These are phyloP conservation scores for Dipodomys stephensi DNA, from an alignment of 2,113 vertebrate species.

Conservation along the genomic window DNA sequence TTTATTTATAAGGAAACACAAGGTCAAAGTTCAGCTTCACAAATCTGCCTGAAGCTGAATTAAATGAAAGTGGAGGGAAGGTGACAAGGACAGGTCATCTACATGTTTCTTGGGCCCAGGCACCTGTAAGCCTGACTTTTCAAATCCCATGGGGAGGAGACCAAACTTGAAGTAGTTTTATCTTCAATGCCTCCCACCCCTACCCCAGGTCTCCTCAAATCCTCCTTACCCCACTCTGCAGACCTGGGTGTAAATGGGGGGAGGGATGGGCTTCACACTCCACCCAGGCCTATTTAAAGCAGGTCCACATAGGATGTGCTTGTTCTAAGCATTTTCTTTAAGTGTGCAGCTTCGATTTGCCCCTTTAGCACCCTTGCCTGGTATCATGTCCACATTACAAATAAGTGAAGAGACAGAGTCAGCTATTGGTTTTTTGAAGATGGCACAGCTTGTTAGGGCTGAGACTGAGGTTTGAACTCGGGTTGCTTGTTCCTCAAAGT, in stretches of 20 bases:
- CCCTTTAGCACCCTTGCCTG: neutral
- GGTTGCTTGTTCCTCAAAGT: neutral
- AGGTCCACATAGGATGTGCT: neutral
- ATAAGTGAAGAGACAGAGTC: neutral
- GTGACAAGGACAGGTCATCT: neutral
- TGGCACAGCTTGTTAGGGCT: neutral
- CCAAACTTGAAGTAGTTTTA: neutral
- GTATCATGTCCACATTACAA: neutral
- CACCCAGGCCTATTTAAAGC: neutral
- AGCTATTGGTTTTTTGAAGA: neutral
- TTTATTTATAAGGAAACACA: neutral
- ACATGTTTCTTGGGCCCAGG: neutral
- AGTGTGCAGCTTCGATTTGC: neutral
- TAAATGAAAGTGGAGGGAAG: neutral
- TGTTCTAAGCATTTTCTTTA: neutral
- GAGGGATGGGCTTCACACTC: neutral
- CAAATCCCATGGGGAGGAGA: neutral
- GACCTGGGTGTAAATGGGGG: neutral
- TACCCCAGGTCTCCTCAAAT: fast-evolving
- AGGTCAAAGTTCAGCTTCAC: neutral
- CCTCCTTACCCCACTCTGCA: neutral
- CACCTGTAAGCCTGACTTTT: neutral
- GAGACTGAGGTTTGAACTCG: neutral
- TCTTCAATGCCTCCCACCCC: too few relatives aligned
- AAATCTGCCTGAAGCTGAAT: neutral